Evolutionary conservation across 2,888 invertebrate genomes (phyloP).

Genomic region (Tholera decimalis): DNA sequence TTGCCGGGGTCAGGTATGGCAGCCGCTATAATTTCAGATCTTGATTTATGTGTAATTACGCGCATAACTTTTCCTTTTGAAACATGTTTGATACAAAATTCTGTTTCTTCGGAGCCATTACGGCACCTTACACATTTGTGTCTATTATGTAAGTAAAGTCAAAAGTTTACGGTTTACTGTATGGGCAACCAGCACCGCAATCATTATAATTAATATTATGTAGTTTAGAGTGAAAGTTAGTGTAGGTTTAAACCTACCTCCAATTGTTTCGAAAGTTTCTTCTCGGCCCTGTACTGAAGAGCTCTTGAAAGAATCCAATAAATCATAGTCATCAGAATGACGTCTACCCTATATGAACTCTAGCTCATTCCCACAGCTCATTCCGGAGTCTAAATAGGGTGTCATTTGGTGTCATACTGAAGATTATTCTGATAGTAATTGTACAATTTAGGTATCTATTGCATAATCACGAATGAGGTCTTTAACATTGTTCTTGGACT

Average conservation of each 20-base stretch:
- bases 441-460: too few species aligned
- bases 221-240: neutral
- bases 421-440: too few species aligned
- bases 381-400: too few species aligned
- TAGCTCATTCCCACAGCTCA: too few species aligned
- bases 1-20: neutral
- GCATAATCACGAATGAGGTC: too few species aligned
- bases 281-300: neutral
- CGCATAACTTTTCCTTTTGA: conserved; percentile 41
- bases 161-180: conserved; percentile 34
- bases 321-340: too few species aligned
- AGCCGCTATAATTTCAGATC: neutral
- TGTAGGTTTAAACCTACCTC: neutral
- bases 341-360: too few species aligned
- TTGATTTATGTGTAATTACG: conserved; percentile 20
- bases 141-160: conserved; percentile 50
- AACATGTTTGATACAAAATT: conserved; percentile 32
- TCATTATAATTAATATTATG: conserved; percentile 14
- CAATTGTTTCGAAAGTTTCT: neutral
- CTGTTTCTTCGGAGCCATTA: conserved; percentile 18
- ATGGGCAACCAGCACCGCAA: neutral
- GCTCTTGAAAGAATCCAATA: neutral
- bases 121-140: conserved; percentile 26
- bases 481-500: too few species aligned
- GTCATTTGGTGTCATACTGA: too few species aligned